phyloP scores from a whole-genome alignment of 2,888 invertebrate species.

The Suillia variegata region DNA sequence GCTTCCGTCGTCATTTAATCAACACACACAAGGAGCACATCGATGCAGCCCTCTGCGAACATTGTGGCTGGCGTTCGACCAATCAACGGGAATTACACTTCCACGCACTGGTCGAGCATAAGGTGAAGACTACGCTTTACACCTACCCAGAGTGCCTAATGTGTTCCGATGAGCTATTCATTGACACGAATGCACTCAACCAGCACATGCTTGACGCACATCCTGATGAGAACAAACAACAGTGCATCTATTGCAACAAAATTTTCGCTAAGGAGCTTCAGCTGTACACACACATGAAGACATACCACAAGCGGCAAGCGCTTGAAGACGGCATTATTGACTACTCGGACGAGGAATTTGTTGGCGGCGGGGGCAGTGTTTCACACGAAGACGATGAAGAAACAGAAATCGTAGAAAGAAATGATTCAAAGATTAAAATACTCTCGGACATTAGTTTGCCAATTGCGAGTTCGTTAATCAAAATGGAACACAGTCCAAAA shows the following conservation, averaged over 20 bases:
- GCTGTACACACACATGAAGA: slow-evolving; percentile 74
- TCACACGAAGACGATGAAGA: slow-evolving; percentile 40
- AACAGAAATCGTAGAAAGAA: slow-evolving; percentile 23
- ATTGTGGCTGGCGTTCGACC: slow-evolving; percentile 78
- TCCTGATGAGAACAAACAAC: slow-evolving; percentile 62
- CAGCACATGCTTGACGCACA: slow-evolving; percentile 70
- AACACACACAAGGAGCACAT: slow-evolving; percentile 80
- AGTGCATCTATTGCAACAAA: slow-evolving; percentile 78
- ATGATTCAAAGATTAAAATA: slow-evolving; percentile 63
- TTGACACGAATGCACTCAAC: slow-evolving; percentile 73
- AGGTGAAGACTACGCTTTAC: slow-evolving; percentile 73
- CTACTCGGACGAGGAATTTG: slow-evolving; percentile 63
- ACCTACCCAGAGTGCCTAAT: slow-evolving; percentile 79
- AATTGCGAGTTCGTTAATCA: slow-evolving; percentile 40
- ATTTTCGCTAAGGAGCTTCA: slow-evolving; percentile 72
- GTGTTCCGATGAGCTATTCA: slow-evolving; percentile 73
- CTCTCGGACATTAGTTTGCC: slow-evolving; percentile 60
- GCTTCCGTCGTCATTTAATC: slow-evolving; percentile 80
- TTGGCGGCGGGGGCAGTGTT: slow-evolving; percentile 44
- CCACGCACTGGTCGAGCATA: slow-evolving; percentile 81
- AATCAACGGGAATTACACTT: slow-evolving; percentile 77
- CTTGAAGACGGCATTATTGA: slow-evolving; percentile 70
- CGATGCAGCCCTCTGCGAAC: slow-evolving; percentile 78
- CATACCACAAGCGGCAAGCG: slow-evolving; percentile 70
- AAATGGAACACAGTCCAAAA: slow-evolving; percentile 61